Evolutionary conservation across 2,797 vertebrate species (phyloP).

Genomic region (Brachyalestes nurse): DNA sequence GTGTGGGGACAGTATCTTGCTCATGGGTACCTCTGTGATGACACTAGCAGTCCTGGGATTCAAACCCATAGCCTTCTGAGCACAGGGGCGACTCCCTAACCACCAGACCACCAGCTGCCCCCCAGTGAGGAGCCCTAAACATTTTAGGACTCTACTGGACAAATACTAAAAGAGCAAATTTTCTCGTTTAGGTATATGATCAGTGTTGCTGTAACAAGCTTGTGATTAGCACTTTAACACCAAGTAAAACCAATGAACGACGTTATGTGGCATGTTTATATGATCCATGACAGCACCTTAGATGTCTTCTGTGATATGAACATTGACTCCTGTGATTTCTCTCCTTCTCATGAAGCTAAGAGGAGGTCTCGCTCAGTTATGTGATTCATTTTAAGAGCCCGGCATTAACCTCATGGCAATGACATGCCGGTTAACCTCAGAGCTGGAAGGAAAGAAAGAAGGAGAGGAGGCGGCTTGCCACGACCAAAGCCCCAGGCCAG

Average conservation of each 20-base stretch:
- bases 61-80: too few species aligned
- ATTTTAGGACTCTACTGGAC: too few species aligned
- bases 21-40: too few species aligned
- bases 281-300: neutral
- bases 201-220: neutral
- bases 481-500: conserved; percentile 41
- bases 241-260: neutral
- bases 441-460: conserved; percentile 33
- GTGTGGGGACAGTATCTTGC: too few species aligned
- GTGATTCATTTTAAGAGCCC: conserved; percentile 36
- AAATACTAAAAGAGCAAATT: too few species aligned
- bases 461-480: conserved; percentile 28
- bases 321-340: neutral
- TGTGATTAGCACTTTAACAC: neutral
- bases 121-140: too few species aligned
- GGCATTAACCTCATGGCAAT: conserved; percentile 34
- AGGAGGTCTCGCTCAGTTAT: conserved; percentile 33
- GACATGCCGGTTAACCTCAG: conserved; percentile 48
- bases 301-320: neutral
- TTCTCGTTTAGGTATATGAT: neutral
- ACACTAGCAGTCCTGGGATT: too few species aligned
- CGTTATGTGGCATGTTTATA: conserved; percentile 2
- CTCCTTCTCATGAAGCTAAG: conserved; percentile 10
- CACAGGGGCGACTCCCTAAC: too few species aligned
- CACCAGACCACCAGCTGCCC: too few species aligned